A percentile compares a stretch with the other conserved stretches of the same genome.
These are phyloP conservation scores for Thereva nobilitata DNA, from an alignment of 2,888 invertebrate genomes.

Conservation along the genomic window DNA sequence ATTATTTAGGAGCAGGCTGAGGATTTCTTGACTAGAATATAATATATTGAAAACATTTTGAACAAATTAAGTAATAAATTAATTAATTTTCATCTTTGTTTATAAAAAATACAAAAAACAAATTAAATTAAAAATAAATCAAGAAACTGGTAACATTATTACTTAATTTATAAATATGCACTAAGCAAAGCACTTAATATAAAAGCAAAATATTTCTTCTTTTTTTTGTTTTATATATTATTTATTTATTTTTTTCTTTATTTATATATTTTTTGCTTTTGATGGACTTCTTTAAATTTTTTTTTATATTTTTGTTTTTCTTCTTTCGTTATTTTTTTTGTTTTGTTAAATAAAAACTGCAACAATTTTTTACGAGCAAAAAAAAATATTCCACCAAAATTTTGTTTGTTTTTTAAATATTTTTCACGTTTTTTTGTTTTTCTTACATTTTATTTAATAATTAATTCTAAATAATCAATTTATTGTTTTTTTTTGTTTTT, in stretches of 20 bases:
- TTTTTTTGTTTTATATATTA: slow-evolving; percentile 6
- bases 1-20: slow-evolving; percentile 25
- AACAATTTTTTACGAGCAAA: too few relatives aligned
- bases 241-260: slow-evolving; percentile 14
- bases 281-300: too few relatives aligned
- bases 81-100: slow-evolving; percentile 17
- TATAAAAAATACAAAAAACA: neutral
- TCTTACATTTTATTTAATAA: neutral
- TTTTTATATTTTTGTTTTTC: too few relatives aligned
- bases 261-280: too few relatives aligned
- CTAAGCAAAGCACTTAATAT: slow-evolving; percentile 35
- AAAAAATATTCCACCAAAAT: too few relatives aligned
- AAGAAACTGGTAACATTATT: too few relatives aligned
- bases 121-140: too few relatives aligned
- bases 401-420: neutral
- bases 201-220: slow-evolving; percentile 27
- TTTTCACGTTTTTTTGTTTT: slow-evolving; percentile 6
- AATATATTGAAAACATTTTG: slow-evolving; percentile 2
- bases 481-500: too few relatives aligned
- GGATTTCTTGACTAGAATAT: slow-evolving; percentile 31
- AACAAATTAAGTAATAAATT: slow-evolving; percentile 21
- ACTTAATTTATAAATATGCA: neutral
- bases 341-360: too few relatives aligned
- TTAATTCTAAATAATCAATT: slow-evolving; percentile 29
- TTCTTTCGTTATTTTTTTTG: too few relatives aligned